Conservation (phyloP, 2,888 invertebrate species). For the Melieria omissa region DNA sequence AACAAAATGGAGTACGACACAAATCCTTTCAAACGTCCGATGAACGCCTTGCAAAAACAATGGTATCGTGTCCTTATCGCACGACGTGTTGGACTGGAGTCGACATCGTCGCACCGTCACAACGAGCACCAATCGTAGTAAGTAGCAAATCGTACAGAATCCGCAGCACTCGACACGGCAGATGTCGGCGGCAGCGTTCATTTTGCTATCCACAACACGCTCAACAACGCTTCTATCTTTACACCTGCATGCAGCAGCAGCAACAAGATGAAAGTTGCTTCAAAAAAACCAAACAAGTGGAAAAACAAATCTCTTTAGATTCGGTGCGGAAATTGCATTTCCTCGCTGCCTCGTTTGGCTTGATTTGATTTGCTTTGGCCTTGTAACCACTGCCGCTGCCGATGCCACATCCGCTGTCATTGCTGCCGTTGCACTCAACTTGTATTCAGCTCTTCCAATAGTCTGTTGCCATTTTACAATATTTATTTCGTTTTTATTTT, state of each 20-base stretch:
- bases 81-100: conserved; percentile 57
- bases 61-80: conserved; percentile 64
- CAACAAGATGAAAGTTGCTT: too few species aligned
- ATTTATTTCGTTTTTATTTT: too few species aligned
- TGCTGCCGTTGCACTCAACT: conserved; percentile 7
- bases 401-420: conserved; percentile 13
- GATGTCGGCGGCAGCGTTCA: too few species aligned
- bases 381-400: conserved; percentile 20
- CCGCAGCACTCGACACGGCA: too few species aligned
- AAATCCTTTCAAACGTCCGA: conserved; percentile 65
- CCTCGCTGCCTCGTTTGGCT: conserved; percentile 51
- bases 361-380: conserved; percentile 47
- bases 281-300: too few species aligned
- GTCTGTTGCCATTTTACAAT: not conserved
- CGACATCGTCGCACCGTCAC: conserved; percentile 39
- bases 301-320: conserved; percentile 33
- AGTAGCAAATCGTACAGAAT: conserved; percentile 12
- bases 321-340: conserved; percentile 60
- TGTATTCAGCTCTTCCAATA: not conserved
- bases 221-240: too few species aligned
- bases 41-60: conserved; percentile 64
- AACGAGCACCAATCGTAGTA: conserved; percentile 35
- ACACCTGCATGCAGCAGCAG: too few species aligned
- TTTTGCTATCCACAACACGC: too few species aligned
- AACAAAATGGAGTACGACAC: conserved; percentile 38